Percentiles rank a stretch among this genome's conserved stretches.
Conservation (phyloP, 2,888 invertebrate species). For the Tortrix viridana region DNA sequence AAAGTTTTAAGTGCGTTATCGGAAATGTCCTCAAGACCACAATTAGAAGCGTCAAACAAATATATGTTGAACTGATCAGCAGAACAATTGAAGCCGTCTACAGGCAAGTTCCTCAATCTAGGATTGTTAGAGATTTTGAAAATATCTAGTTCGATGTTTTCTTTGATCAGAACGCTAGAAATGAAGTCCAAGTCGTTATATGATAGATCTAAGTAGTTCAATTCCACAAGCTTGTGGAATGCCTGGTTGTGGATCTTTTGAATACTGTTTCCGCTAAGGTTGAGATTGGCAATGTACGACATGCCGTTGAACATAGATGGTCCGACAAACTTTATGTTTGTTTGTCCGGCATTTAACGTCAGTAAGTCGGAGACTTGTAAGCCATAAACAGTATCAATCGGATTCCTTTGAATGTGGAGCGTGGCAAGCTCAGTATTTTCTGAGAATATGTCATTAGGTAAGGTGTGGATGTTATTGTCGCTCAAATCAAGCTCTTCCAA, state of each 20-base stretch:
- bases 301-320: constrained; percentile 87
- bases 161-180: constrained; percentile 87
- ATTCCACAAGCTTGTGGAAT: constrained; percentile 86
- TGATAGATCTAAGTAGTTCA: constrained; percentile 89
- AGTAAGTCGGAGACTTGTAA: constrained; percentile 86
- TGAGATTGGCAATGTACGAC: constrained; percentile 86
- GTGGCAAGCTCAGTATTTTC: constrained; percentile 87
- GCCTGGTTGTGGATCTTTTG: constrained; percentile 87
- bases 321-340: constrained; percentile 86
- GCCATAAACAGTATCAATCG: constrained; percentile 85
- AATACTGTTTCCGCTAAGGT: constrained; percentile 88
- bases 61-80: constrained; percentile 86
- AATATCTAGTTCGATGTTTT: constrained; percentile 87
- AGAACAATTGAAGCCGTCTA: constrained; percentile 86
- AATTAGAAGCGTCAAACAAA: constrained; percentile 89
- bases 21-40: constrained; percentile 86
- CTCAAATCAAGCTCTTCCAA: constrained; percentile 90
- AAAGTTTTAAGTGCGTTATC: constrained; percentile 88
- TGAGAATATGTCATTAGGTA: constrained; percentile 87
- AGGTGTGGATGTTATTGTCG: constrained; percentile 86
- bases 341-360: constrained; percentile 88
- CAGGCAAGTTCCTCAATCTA: constrained; percentile 86
- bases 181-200: constrained; percentile 88
- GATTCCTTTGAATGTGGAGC: constrained; percentile 88
- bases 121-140: constrained; percentile 89